These are phyloP conservation scores for Paratrypauchen microcephalus DNA, from an alignment of 2,797 vertebrate species.

Conservation along the genomic window DNA sequence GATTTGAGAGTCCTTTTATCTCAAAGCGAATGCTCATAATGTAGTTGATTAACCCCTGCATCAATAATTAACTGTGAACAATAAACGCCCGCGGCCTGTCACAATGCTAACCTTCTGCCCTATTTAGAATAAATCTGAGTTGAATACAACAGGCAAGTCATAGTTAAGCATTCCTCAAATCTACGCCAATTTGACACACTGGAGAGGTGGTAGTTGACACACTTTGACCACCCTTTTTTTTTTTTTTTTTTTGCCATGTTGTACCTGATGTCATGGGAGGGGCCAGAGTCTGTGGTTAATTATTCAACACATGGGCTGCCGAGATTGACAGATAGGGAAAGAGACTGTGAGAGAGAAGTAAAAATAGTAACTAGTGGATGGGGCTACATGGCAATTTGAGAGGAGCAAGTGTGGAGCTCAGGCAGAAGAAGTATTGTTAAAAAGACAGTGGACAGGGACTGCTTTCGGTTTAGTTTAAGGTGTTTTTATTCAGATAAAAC, in stretches of 20 bases:
- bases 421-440: slow-evolving; percentile 32
- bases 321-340: slow-evolving; percentile 67
- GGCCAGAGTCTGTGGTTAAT: slow-evolving; percentile 70
- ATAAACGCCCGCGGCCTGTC: slow-evolving; percentile 59
- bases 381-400: slow-evolving; percentile 36
- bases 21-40: slow-evolving; percentile 35
- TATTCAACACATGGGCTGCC: slow-evolving; percentile 62
- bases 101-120: slow-evolving; percentile 56
- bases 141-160: slow-evolving; percentile 1
- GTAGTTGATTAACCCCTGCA: slow-evolving; percentile 68
- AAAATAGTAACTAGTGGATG: slow-evolving; percentile 35
- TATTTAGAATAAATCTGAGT: slow-evolving; percentile 45
- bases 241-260: slow-evolving; percentile 25
- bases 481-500: slow-evolving; percentile 14
- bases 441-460: slow-evolving; percentile 18
- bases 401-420: slow-evolving; percentile 30
- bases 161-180: not conserved
- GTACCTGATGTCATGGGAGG: slow-evolving; percentile 71
- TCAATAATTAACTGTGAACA: slow-evolving; percentile 74
- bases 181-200: not conserved
- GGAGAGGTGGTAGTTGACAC: too few species aligned
- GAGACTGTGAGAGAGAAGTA: slow-evolving; percentile 37
- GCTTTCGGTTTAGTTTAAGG: slow-evolving; percentile 29
- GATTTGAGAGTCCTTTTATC: slow-evolving; percentile 44
- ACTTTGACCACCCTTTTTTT: not conserved